phyloP scores from a whole-genome alignment of 2,113 vertebrate genomes.

The Turnix velox region DNA sequence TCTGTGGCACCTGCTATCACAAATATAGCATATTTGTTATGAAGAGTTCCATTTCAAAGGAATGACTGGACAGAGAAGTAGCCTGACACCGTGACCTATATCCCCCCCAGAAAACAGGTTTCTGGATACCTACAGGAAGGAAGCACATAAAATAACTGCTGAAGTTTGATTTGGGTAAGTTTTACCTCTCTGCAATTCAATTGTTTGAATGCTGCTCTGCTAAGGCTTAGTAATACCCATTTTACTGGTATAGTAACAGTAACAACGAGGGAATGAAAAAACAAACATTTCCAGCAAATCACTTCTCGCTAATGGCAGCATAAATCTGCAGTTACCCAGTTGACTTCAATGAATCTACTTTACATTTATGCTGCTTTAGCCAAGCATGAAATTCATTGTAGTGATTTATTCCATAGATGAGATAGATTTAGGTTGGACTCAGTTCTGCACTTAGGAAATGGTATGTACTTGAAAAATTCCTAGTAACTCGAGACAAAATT shows the following conservation, averaged over 20 bases:
- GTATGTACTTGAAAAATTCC: neutral
- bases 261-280: neutral
- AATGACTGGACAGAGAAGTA: neutral
- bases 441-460: neutral
- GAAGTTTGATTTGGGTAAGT: neutral
- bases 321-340: slow-evolving; percentile 26
- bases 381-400: neutral
- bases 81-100: neutral
- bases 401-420: slow-evolving; percentile 16
- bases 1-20: neutral
- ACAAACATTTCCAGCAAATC: slow-evolving; percentile 24
- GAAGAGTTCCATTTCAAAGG: neutral
- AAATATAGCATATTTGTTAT: neutral
- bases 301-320: slow-evolving; percentile 6
- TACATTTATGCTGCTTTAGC: slow-evolving; percentile 10
- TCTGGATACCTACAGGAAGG: neutral
- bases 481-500: neutral
- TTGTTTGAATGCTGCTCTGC: neutral
- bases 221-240: neutral
- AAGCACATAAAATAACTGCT: neutral
- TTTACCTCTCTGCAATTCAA: neutral
- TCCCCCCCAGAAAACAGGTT: neutral
- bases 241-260: neutral
- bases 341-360: slow-evolving; percentile 18
- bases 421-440: neutral